Evolutionary conservation across 2,888 invertebrate species (phyloP).

Genomic region (Trachelus troglodyta): DNA sequence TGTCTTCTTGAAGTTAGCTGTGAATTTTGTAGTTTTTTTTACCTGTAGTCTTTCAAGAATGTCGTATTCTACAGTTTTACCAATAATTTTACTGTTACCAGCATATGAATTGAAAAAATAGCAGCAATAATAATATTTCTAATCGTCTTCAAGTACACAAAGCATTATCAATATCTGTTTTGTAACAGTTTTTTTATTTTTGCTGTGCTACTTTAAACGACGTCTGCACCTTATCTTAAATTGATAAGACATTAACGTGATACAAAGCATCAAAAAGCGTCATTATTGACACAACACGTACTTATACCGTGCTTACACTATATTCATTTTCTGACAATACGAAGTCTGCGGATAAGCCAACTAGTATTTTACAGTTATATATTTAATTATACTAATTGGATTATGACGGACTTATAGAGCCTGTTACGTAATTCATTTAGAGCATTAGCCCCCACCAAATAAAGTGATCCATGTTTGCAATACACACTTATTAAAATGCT

Average conservation of each 20-base stretch:
- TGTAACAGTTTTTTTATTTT: neutral
- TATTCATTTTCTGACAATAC: neutral
- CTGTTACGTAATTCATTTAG: constrained; percentile 17
- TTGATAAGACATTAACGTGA: neutral
- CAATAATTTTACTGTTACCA: neutral
- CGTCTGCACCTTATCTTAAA: neutral
- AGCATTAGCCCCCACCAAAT: neutral
- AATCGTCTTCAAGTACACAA: neutral
- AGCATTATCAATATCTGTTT: neutral
- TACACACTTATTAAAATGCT: neutral
- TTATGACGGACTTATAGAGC: constrained; percentile 24
- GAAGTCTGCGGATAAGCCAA: neutral
- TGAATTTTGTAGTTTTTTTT: no score
- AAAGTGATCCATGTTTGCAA: neutral
- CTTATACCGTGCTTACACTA: neutral
- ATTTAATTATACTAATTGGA: constrained; percentile 39
- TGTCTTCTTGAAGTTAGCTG: no score
- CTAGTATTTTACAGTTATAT: constrained; percentile 14
- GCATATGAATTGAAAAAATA: neutral
- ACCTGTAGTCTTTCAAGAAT: no score
- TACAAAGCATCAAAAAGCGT: constrained; percentile 13
- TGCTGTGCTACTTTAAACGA: neutral
- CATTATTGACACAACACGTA: constrained; percentile 10
- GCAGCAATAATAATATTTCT: neutral
- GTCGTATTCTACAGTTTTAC: no score